Evolutionary conservation across 2,797 vertebrate genomes (phyloP).

Genomic region (Lepidocolaptes lacrymiger): DNA sequence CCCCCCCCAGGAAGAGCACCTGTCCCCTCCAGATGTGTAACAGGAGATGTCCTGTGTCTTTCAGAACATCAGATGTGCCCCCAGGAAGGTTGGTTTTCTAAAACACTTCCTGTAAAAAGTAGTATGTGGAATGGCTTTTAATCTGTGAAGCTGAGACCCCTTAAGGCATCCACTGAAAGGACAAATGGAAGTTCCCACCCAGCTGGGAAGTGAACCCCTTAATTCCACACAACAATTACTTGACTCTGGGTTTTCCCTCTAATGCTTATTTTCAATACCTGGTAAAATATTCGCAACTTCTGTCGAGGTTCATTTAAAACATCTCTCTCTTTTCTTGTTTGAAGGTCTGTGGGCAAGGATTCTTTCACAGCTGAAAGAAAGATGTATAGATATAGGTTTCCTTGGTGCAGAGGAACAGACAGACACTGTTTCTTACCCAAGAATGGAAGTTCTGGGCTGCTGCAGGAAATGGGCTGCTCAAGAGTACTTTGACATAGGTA

Average conservation of each 20-base stretch:
- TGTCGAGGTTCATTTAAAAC: constrained; percentile 90
- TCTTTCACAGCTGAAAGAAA: constrained; percentile 90
- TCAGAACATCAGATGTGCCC: not conserved
- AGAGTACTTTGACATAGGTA: not conserved
- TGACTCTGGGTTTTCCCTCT: not conserved
- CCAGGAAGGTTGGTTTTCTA: not conserved
- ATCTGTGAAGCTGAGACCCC: not conserved
- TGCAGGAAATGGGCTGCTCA: not conserved
- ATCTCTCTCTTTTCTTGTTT: constrained; percentile 90
- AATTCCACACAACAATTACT: not conserved
- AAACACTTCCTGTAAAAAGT: not conserved
- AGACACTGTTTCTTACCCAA: not conserved
- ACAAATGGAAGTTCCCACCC: not conserved
- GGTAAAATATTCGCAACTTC: constrained; percentile 97
- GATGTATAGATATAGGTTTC: not conserved
- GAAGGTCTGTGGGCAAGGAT: constrained; percentile 87
- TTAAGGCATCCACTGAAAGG: not conserved
- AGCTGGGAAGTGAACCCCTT: not conserved
- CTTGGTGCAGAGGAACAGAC: not conserved
- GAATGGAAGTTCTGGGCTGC: not conserved
- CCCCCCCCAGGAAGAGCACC: not conserved
- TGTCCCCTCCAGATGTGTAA: not conserved
- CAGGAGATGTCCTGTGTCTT: not conserved
- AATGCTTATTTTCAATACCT: constrained; percentile 79
- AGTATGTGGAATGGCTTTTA: not conserved